Base-by-base conservation (phyloP, 2,888 invertebrate genomes). In the Mythimna loreyi region DNA sequence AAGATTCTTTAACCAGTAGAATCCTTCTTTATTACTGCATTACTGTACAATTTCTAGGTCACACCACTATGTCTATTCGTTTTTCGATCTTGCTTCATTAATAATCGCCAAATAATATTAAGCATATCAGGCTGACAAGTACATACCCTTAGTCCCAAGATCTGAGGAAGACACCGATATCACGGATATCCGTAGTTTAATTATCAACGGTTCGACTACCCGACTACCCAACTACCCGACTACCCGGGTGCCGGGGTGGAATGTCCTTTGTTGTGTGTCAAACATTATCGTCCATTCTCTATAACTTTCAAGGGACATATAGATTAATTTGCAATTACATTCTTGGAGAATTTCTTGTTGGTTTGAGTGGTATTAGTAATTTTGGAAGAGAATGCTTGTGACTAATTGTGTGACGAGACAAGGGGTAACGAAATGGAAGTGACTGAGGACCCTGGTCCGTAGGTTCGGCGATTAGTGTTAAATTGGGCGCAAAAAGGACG, bases 271-370 rank as follows among this genome's bases (percentile, higher is more conserved):
- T 85, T 80, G 74, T 75, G 61, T 64, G 74, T 71, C 75, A 81
- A 72, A 73, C 75, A 73, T 82, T 63, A 67, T 64, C 60, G 69
- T 52, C 70, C 64, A 36, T 61, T 53, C 55, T 50, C 66, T 67
- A 72, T 72, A 62, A 61, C 52, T 66, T 67, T 67, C 62, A 47
- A 33, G 49, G 62, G 70, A 72, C 53, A 65, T 72, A 78, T 68
- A 80, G 75, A 85, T 85, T 85, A 81, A 85, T 84, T 82, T 83
- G 82, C 73, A 72, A 78, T 82, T 78, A 85, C 82, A 82, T 85
- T 83, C 81, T 80, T 70, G 71, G 81, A 23, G 53, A 67, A 83
- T 81, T 83, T 83, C 78, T 73, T 75, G 75, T 69, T 47, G 21
- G 66, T 67, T 61, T 64, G 67, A 74, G 58, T 60, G 74, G 64